Percentiles rank a stretch among this genome's conserved stretches.
Conservation (phyloP, 1,140 invertebrate genomes). For the Dreissena rostriformis region DNA sequence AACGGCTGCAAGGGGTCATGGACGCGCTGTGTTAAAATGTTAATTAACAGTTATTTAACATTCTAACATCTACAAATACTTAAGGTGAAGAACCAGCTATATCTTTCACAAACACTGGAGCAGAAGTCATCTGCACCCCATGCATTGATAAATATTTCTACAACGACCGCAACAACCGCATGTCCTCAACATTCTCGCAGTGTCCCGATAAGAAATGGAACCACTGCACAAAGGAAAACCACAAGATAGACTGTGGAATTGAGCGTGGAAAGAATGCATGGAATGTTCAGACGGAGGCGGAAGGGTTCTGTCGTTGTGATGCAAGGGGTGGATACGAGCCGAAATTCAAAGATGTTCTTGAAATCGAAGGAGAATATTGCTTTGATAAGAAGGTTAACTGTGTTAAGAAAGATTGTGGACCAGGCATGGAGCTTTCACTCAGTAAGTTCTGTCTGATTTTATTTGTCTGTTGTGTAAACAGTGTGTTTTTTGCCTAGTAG, state of each 20-base stretch:
- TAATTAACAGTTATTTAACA: no score
- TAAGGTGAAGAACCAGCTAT: not conserved
- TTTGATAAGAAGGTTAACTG: not conserved
- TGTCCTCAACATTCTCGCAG: not conserved
- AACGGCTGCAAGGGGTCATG: no score
- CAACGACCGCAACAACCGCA: not conserved
- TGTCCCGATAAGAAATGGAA: slow-evolving; percentile 12
- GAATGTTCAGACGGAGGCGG: not conserved
- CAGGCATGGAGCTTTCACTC: no score
- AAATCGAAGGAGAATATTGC: not conserved
- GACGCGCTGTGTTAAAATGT: no score
- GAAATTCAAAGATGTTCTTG: not conserved
- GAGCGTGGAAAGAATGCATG: not conserved
- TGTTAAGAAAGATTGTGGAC: not conserved
- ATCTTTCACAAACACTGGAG: not conserved
- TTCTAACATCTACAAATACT: not conserved
- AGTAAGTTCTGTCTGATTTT: no score
- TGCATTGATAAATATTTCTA: not conserved
- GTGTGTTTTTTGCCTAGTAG: no score
- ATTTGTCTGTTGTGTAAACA: no score
- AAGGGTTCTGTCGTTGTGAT: slow-evolving; percentile 24
- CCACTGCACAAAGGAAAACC: slow-evolving; percentile 3
- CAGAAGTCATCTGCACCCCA: not conserved
- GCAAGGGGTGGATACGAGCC: slow-evolving; percentile 15
- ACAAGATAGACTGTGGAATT: not conserved